Conservation (phyloP, 2,797 vertebrate species). For the Rachycentron canadum region DNA sequence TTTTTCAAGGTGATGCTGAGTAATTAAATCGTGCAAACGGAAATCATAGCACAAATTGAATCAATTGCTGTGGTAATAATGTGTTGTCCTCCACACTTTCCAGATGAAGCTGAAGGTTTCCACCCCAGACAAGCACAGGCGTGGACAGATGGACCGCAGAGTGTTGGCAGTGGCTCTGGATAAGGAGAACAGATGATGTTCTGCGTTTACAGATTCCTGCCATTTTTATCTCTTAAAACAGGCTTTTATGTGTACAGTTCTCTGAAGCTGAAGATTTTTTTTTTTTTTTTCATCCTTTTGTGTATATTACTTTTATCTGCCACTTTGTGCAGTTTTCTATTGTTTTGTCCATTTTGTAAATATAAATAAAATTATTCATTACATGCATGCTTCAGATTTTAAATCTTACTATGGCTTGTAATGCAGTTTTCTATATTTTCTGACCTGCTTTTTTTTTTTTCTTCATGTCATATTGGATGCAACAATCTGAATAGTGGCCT, state of each 20-base stretch:
- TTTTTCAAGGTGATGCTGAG: not conserved
- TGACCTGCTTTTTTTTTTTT: not conserved
- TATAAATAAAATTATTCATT: conserved; percentile 73
- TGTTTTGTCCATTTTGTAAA: conserved; percentile 72
- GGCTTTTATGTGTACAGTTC: conserved; percentile 68
- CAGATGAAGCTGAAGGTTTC: conserved; percentile 83
- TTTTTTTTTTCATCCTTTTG: too few species aligned
- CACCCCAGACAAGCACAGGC: conserved; percentile 81
- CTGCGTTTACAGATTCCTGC: conserved; percentile 18
- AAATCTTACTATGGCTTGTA: not conserved
- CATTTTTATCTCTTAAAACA: conserved; percentile 26
- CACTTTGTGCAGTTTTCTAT: conserved; percentile 9
- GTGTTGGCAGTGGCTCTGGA: conserved; percentile 77
- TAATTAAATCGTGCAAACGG: not conserved
- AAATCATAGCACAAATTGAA: not conserved
- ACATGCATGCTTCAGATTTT: not conserved
- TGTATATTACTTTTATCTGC: conserved; percentile 25
- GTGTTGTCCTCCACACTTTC: conserved; percentile 1
- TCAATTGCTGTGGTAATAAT: not conserved
- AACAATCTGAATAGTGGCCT: not conserved
- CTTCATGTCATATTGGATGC: not conserved
- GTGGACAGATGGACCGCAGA: conserved; percentile 76
- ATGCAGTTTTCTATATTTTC: not conserved
- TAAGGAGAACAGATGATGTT: conserved; percentile 82
- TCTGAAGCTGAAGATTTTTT: conserved; percentile 15